A percentile compares a stretch with the other conserved stretches of the same genome.
phyloP scores from a whole-genome alignment of 2,797 vertebrate genomes.

The Malurus splendens region DNA sequence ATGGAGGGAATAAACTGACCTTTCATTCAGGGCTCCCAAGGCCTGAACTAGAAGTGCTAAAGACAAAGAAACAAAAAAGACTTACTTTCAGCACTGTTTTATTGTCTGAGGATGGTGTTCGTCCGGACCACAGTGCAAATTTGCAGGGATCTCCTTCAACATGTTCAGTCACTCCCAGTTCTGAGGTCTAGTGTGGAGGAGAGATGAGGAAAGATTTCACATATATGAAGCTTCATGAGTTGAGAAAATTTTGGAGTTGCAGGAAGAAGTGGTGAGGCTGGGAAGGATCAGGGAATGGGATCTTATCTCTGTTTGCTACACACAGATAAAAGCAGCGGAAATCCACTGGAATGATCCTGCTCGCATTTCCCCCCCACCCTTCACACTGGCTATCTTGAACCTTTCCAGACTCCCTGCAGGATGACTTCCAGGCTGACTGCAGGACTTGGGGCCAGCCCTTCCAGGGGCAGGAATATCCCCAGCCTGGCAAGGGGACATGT shows the following conservation, averaged over 20 bases:
- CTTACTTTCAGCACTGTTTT: conserved; percentile 94
- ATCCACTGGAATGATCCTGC: background rate
- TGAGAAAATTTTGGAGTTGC: background rate
- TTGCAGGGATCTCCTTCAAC: conserved; percentile 97
- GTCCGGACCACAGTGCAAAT: conserved; percentile 95
- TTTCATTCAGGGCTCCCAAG: background rate
- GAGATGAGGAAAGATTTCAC: conserved; percentile 9
- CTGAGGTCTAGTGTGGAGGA: conserved; percentile 84
- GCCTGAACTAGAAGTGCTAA: background rate
- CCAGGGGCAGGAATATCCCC: background rate
- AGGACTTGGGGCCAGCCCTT: background rate
- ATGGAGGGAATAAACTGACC: background rate
- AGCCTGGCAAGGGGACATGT: background rate
- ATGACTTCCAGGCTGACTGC: background rate
- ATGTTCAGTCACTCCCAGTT: conserved; percentile 95
- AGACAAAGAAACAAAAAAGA: background rate
- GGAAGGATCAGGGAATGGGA: background rate
- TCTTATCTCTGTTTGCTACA: background rate
- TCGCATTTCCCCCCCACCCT: background rate
- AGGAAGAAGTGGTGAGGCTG: background rate
- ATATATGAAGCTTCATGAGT: background rate
- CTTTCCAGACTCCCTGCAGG: background rate
- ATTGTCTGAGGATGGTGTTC: conserved; percentile 96
- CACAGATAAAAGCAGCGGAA: background rate
- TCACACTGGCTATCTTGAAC: background rate